These are phyloP conservation scores for Xyrichtys novacula DNA, from an alignment of 2,797 vertebrate species.

Conservation along the genomic window DNA sequence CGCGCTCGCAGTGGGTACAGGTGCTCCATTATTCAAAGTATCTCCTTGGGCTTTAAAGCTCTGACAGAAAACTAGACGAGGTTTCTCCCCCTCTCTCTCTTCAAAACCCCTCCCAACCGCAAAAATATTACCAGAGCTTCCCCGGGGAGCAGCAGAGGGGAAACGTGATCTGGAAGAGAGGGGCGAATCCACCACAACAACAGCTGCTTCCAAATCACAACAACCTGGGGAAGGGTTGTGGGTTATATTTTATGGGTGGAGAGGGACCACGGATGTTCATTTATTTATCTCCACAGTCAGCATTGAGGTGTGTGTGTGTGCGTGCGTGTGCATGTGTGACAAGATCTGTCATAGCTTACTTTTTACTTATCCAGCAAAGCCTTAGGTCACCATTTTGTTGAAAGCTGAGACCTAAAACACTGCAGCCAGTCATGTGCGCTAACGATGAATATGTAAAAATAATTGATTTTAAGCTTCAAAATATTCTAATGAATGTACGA, in stretches of 20 bases:
- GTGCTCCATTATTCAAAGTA: conserved; percentile 82
- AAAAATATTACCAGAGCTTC: conserved; percentile 82
- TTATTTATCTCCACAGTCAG: conserved; percentile 84
- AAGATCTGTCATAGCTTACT: conserved; percentile 64
- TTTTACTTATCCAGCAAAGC: conserved; percentile 58
- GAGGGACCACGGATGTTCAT: conserved; percentile 82
- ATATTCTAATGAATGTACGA: conserved; percentile 69
- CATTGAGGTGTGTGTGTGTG: conserved; percentile 60
- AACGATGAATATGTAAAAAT: conserved; percentile 68
- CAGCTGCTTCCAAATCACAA: conserved; percentile 88
- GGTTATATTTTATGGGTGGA: conserved; percentile 85
- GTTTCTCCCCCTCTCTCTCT: conserved; percentile 49
- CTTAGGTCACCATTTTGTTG: conserved; percentile 54
- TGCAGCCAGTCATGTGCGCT: conserved; percentile 24
- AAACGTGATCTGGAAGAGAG: conserved; percentile 84
- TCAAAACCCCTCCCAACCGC: conserved; percentile 59
- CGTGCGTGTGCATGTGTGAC: conserved; percentile 16
- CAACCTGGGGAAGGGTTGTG: conserved; percentile 84
- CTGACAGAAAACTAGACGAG: conserved; percentile 74
- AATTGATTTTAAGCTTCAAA: conserved; percentile 66
- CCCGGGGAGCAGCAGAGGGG: conserved; percentile 75
- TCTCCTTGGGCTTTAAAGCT: conserved; percentile 79
- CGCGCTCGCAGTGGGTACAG: conserved; percentile 61
- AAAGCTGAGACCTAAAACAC: conserved; percentile 43
- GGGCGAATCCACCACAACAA: conserved; percentile 84